Evolutionary conservation across 2,888 invertebrate species (phyloP).

Genomic region (Drosophila nigricruria): DNA sequence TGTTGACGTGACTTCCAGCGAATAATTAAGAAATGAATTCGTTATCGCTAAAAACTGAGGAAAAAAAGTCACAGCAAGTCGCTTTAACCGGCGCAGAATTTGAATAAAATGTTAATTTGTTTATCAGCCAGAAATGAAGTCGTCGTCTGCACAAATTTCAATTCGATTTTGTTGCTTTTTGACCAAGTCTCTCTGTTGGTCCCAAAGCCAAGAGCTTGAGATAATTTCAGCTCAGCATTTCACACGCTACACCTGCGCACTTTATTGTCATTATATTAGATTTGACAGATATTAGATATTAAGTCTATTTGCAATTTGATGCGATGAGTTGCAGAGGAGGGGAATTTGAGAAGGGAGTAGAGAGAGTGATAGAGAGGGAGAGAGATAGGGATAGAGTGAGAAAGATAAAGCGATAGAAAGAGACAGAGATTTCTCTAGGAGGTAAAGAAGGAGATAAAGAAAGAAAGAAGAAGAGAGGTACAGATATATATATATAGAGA

Average conservation of each 20-base stretch:
- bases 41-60: conserved; percentile 28
- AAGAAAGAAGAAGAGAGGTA: too few relatives aligned
- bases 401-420: background rate
- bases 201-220: conserved; percentile 9
- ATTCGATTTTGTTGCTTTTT: conserved; percentile 12
- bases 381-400: too few relatives aligned
- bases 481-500: too few relatives aligned
- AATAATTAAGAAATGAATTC: conserved; percentile 73
- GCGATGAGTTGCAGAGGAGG: background rate
- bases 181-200: conserved; percentile 11
- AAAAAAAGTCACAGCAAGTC: conserved; percentile 12
- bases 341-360: background rate
- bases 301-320: conserved; percentile 10
- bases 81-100: conserved; percentile 19
- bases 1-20: conserved; percentile 54
- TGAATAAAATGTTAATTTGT: conserved; percentile 67
- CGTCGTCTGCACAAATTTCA: conserved; percentile 15
- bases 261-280: conserved; percentile 30
- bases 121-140: conserved; percentile 21
- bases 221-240: conserved; percentile 31
- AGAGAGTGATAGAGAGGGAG: background rate
- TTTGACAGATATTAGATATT: conserved; percentile 15
- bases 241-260: conserved; percentile 50
- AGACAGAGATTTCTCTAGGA: too few relatives aligned
- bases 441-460: too few relatives aligned